phyloP scores from a whole-genome alignment of 1,140 invertebrate species.

The Trichoplusia ni region DNA sequence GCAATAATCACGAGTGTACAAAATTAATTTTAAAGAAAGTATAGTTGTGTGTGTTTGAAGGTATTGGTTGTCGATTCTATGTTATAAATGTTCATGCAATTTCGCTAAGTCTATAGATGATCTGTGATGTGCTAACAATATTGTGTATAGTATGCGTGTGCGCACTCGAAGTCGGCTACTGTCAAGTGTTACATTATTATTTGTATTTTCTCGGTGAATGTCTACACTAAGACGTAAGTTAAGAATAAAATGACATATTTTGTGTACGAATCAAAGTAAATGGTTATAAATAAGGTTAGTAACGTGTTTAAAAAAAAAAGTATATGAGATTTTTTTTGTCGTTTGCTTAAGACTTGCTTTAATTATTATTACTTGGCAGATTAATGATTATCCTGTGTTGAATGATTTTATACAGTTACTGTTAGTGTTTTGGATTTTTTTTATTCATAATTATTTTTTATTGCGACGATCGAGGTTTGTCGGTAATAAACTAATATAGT shows the following conservation, averaged over 20 bases:
- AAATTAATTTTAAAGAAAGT: no score
- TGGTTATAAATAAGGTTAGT: constrained; percentile 34
- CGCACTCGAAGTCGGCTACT: constrained; percentile 36
- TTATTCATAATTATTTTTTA: constrained; percentile 52
- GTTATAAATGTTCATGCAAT: constrained; percentile 42
- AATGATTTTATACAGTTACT: constrained; percentile 58
- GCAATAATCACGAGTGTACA: no score
- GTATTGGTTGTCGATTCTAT: background rate
- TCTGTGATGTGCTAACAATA: constrained; percentile 76
- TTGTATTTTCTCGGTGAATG: constrained; percentile 22
- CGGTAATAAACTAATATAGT: constrained; percentile 35
- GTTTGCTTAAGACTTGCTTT: constrained; percentile 72
- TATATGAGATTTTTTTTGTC: constrained; percentile 67
- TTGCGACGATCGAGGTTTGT: constrained; percentile 32
- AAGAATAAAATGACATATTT: constrained; percentile 76
- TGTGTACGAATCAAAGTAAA: constrained; percentile 65
- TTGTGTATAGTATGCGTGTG: constrained; percentile 41
- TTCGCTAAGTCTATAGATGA: constrained; percentile 60
- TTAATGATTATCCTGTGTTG: constrained; percentile 62
- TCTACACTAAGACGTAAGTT: constrained; percentile 40
- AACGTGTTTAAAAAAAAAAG: constrained; percentile 52
- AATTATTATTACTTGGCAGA: constrained; percentile 69
- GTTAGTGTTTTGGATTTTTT: constrained; percentile 63
- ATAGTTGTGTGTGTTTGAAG: no score
- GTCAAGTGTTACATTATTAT: constrained; percentile 22